Conservation (phyloP, 2,888 invertebrate species). For the Chymomyza procnemis region DNA sequence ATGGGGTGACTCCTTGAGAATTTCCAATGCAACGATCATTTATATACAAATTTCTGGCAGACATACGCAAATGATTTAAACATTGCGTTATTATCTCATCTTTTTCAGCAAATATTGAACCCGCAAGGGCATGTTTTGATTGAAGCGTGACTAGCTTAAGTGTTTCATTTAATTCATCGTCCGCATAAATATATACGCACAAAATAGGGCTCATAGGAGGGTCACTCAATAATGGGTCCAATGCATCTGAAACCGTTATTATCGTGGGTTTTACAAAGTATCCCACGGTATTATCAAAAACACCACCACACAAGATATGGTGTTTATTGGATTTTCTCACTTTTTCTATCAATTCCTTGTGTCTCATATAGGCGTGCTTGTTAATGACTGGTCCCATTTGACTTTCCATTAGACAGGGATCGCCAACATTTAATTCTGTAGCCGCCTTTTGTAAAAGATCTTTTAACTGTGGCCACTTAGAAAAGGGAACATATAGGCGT, state of each 20-base stretch:
- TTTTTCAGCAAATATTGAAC: conserved; percentile 32
- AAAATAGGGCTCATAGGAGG: conserved; percentile 34
- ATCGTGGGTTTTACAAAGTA: conserved; percentile 31
- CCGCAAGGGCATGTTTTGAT: conserved; percentile 30
- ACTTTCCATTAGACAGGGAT: conserved; percentile 19
- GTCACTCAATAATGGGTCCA: conserved; percentile 31
- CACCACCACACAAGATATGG: conserved; percentile 30
- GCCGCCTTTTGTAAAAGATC: conserved; percentile 16
- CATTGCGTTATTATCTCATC: conserved; percentile 35
- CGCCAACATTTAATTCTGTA: conserved; percentile 19
- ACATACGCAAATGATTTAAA: conserved; percentile 32
- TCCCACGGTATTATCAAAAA: conserved; percentile 21
- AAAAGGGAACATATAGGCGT: conserved; percentile 36
- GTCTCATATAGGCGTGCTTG: background rate
- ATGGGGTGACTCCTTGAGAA: conserved; percentile 25
- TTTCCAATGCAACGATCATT: conserved; percentile 41
- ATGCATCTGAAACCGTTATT: conserved; percentile 21
- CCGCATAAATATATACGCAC: conserved; percentile 32
- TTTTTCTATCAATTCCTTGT: conserved; percentile 21
- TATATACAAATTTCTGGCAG: conserved; percentile 40
- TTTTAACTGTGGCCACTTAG: conserved; percentile 26
- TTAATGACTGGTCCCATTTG: conserved; percentile 34
- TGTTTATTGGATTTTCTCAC: background rate
- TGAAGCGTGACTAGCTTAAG: conserved; percentile 35
- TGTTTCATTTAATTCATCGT: conserved; percentile 29